These are phyloP conservation scores for Scaptomyza flava DNA, from an alignment of 2,888 invertebrate genomes.

Conservation along the genomic window DNA sequence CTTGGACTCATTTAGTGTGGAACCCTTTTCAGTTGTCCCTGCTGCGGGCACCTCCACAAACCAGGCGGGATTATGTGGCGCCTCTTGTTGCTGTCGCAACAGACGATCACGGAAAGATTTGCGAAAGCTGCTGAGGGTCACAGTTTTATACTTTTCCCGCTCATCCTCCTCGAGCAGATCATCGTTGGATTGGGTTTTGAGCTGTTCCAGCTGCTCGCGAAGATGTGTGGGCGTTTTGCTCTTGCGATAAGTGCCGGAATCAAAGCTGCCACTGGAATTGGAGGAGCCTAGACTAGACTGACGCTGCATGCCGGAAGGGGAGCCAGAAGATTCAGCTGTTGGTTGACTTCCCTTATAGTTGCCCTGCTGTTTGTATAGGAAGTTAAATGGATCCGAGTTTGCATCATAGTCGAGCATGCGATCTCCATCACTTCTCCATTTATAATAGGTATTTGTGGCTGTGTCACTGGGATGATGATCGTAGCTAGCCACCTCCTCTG, in stretches of 20 bases:
- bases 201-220: slow-evolving; percentile 79
- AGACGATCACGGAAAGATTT: slow-evolving; percentile 83
- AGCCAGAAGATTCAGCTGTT: slow-evolving; percentile 9
- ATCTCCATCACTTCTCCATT: slow-evolving; percentile 81
- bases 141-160: slow-evolving; percentile 82
- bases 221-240: slow-evolving; percentile 77
- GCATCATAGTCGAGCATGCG: slow-evolving; percentile 79
- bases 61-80: slow-evolving; percentile 83
- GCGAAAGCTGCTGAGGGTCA: slow-evolving; percentile 83
- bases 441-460: slow-evolving; percentile 82
- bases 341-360: slow-evolving; percentile 46
- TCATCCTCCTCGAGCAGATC: slow-evolving; percentile 66
- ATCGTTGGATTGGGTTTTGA: slow-evolving; percentile 70
- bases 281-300: slow-evolving; percentile 52
- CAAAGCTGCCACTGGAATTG: slow-evolving; percentile 67
- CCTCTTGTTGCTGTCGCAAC: slow-evolving; percentile 78
- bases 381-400: slow-evolving; percentile 82
- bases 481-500: slow-evolving; percentile 61
- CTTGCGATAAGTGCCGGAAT: slow-evolving; percentile 82
- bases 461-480: slow-evolving; percentile 82
- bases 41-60: slow-evolving; percentile 82
- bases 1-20: slow-evolving; percentile 43
- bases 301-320: slow-evolving; percentile 35
- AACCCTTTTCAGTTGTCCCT: background rate
- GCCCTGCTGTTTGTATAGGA: slow-evolving; percentile 81